Conservation (phyloP, 1,140 invertebrate species). For the Drosophila willistoni region DNA sequence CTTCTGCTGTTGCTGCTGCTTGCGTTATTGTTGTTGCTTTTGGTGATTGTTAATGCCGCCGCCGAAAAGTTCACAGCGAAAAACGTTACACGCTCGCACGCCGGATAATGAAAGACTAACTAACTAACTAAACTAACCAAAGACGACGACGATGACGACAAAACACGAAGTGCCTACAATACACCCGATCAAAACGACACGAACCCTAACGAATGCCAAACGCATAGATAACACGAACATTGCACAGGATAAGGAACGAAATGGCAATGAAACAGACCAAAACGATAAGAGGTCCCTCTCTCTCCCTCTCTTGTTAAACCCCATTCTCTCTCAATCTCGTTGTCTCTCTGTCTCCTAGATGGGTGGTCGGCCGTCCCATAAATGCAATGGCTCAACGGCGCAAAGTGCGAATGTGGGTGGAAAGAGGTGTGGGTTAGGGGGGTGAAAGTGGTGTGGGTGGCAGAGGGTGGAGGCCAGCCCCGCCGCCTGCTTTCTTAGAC, state of each 20-base stretch:
- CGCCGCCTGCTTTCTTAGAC: slow-evolving; percentile 55
- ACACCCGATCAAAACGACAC: slow-evolving; percentile 43
- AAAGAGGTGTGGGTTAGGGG: background rate
- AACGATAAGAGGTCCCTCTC: slow-evolving; percentile 57
- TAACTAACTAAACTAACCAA: slow-evolving; percentile 6
- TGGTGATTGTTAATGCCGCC: slow-evolving; percentile 38
- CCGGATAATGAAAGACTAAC: slow-evolving; percentile 75
- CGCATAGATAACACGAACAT: slow-evolving; percentile 53
- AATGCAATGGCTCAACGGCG: slow-evolving; percentile 47
- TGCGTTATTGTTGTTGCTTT: slow-evolving; percentile 27
- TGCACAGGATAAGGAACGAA: slow-evolving; percentile 73
- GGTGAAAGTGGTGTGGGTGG: background rate
- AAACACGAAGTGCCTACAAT: slow-evolving; percentile 20
- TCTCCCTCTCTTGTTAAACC: background rate
- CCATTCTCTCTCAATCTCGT: background rate
- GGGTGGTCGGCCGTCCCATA: background rate
- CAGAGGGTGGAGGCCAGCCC: background rate
- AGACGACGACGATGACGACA: background rate
- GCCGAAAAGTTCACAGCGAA: slow-evolving; percentile 48
- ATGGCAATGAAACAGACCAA: slow-evolving; percentile 57
- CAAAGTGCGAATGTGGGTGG: slow-evolving; percentile 25
- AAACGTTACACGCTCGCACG: slow-evolving; percentile 66
- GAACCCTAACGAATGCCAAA: background rate
- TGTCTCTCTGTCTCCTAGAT: slow-evolving; percentile 12
- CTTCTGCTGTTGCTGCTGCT: slow-evolving; percentile 33